Evolutionary conservation across 1,140 invertebrate genomes (phyloP), one percentile per base, ranked within the genome.

Genomic region (Aradophagus sp.): DNA sequence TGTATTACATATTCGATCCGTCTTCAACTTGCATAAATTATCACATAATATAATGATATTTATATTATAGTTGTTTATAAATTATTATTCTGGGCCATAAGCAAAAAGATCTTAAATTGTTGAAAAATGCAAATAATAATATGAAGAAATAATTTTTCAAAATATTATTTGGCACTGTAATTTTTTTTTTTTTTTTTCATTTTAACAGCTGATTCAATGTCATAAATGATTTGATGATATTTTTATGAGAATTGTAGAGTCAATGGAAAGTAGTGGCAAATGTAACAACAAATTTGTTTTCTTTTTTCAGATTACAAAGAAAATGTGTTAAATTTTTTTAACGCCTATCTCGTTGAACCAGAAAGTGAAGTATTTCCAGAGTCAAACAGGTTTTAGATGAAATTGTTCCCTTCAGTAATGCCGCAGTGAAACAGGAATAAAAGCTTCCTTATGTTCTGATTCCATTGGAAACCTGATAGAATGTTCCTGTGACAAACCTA

Each of bases 361-460:
- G 53, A 59, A 67, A 45, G 38, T 45, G 41, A 67, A 67, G 63
- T 53, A 67, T 59, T 67, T 67, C 39, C 38, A 44, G 53, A 58
- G 63, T 67, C 39, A 67, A 59, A 59, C 63, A 52, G 53, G 53
- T 58, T 67, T 59, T 67, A 45, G 63, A 59, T 67, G 63, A 53
- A 67, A 67, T 67, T 67, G 63, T 59, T 59, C 45, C 45, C 44
- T 58, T 67, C 53, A 52, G 63, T 67, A 58, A 58, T 50, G 45
- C 53, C 16, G 32, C 52, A 44, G 63, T 58, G 52, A 67, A 67
- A 67, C 53, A 67, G 35, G 63, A 67, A 67, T 67, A 58, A 58
- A 58, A 58, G 63, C 63, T 58, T 67, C 63, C 63, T 67, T 67
- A 67, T 67, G 45, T 58, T 67, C 31, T 58, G 63, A 52, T 58